Evolutionary conservation across 2,888 invertebrate species (phyloP).

Genomic region (Mechanitis mazaeus): DNA sequence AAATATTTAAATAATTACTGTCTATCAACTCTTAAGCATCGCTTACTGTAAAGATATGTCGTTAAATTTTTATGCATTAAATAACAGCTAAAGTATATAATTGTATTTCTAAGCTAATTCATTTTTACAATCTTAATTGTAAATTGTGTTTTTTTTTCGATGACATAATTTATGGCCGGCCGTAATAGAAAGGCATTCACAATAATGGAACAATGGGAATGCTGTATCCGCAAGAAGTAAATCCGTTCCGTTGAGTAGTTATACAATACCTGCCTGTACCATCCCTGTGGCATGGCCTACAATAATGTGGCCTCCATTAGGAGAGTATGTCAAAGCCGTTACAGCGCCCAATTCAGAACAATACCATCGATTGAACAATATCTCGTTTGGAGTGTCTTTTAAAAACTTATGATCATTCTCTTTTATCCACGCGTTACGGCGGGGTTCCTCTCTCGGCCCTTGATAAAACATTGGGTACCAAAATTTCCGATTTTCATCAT

Average conservation of each 20-base stretch:
- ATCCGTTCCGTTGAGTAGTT: not conserved
- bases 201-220: not conserved
- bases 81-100: too few species aligned
- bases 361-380: conserved; percentile 52
- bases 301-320: conserved; percentile 58
- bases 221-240: not conserved
- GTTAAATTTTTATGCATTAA: too few species aligned
- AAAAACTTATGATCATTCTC: conserved; percentile 48
- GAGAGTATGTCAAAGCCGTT: conserved; percentile 58
- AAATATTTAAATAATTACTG: too few species aligned
- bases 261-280: conserved; percentile 58
- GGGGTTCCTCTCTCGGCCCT: conserved; percentile 31
- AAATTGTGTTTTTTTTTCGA: too few species aligned
- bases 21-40: too few species aligned
- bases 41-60: too few species aligned
- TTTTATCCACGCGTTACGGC: conserved; percentile 42
- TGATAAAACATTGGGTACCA: conserved; percentile 60
- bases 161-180: too few species aligned
- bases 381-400: conserved; percentile 45
- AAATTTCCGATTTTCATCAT: conserved; percentile 40
- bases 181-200: not conserved
- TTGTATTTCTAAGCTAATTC: too few species aligned
- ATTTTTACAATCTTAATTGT: too few species aligned
- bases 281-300: conserved; percentile 67
- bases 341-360: conserved; percentile 53